Percentiles rank a stretch among this genome's conserved stretches.
Conservation (phyloP, 2,888 invertebrate species). For the Leptopilina syphax region DNA sequence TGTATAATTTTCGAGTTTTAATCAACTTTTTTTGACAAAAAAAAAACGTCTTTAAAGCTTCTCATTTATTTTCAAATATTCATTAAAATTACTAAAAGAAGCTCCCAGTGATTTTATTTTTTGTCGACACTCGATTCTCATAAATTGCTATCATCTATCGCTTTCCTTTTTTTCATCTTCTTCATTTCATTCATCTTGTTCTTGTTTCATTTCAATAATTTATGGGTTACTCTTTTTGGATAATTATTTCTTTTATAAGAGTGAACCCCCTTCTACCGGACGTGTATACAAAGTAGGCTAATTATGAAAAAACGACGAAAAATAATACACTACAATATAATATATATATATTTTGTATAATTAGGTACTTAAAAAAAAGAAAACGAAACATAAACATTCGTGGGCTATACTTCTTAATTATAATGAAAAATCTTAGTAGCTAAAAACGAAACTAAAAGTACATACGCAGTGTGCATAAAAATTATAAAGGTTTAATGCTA, state of each 20-base stretch:
- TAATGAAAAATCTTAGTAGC: conserved; percentile 28
- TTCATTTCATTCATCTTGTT: conserved; percentile 29
- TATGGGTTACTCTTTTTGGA: background rate
- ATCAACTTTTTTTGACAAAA: conserved; percentile 43
- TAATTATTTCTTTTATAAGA: background rate
- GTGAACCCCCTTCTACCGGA: conserved; percentile 40
- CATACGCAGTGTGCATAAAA: conserved; percentile 45
- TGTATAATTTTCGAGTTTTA: conserved; percentile 51
- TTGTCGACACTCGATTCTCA: conserved; percentile 27
- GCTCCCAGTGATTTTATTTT: background rate
- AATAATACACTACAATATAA: conserved; percentile 45
- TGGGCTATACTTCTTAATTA: conserved; percentile 47
- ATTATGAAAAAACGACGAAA: conserved; percentile 41
- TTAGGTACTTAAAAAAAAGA: conserved; percentile 27
- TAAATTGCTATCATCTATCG: conserved; percentile 40
- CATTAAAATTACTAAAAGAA: conserved; percentile 3
- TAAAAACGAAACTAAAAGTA: conserved; percentile 47
- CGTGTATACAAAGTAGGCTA: conserved; percentile 50
- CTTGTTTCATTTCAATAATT: conserved; percentile 18
- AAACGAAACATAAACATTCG: conserved; percentile 51
- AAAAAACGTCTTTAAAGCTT: conserved; percentile 42
- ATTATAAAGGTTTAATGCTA: conserved; percentile 48
- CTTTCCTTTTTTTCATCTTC: conserved; percentile 19
- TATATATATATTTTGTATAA: conserved; percentile 27
- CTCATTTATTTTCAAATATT: background rate